Conservation (phyloP, 1,140 invertebrate species). For the Acromyrmex charruanus region DNA sequence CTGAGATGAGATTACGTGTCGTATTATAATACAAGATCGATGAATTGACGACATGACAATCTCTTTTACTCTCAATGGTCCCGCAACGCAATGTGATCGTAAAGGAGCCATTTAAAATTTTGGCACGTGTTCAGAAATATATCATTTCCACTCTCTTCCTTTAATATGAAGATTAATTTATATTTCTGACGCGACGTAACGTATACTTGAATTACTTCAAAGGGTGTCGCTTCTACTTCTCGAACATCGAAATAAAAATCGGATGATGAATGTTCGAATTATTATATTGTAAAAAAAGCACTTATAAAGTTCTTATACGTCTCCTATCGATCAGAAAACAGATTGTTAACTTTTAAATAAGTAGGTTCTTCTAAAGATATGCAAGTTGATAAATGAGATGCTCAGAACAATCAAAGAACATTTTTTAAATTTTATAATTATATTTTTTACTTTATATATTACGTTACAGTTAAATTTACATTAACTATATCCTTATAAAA, state of each 20-base stretch:
- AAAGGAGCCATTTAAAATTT: neutral
- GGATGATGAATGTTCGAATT: neutral
- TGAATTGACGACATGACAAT: constrained; percentile 18
- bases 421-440: no score
- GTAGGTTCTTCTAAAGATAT: no score
- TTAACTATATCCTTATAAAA: no score
- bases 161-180: constrained; percentile 10
- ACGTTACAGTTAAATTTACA: no score
- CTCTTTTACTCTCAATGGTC: neutral
- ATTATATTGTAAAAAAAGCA: neutral
- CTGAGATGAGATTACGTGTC: constrained; percentile 46
- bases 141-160: neutral
- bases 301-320: neutral
- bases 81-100: neutral
- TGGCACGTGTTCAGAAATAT: constrained; percentile 5
- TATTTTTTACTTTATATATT: no score
- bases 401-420: no score
- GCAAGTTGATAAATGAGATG: no score
- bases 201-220: neutral
- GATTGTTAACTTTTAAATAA: no score
- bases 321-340: no score
- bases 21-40: constrained; percentile 62
- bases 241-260: neutral
- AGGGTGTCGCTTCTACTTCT: neutral
- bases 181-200: neutral